These are phyloP conservation scores for Trichomycterus rosablanca DNA, from an alignment of 2,113 vertebrate species.

Conservation along the genomic window DNA sequence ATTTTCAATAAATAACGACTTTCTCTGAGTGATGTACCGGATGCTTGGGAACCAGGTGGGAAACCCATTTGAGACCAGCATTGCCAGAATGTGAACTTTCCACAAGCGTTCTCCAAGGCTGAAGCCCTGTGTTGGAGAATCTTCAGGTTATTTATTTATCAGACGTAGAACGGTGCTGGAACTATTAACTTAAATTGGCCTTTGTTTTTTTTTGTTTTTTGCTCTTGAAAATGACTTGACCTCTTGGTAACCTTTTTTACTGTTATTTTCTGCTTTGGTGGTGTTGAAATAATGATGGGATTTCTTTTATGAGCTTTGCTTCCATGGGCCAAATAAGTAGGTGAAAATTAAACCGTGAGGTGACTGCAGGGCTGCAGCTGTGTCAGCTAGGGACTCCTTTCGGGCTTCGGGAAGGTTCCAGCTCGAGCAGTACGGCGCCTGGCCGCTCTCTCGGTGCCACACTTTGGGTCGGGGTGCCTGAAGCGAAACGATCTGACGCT, in stretches of 20 bases:
- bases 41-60: constrained; percentile 51
- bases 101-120: constrained; percentile 48
- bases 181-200: background rate
- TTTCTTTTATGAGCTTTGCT: constrained; percentile 40
- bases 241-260: constrained; percentile 24
- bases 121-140: constrained; percentile 40
- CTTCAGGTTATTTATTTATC: constrained; percentile 53
- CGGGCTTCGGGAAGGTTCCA: background rate
- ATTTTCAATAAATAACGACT: constrained; percentile 58
- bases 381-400: constrained; percentile 27
- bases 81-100: constrained; percentile 51
- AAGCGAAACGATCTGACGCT: constrained; percentile 23
- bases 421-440: background rate
- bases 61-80: constrained; percentile 51
- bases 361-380: background rate
- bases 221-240: constrained; percentile 18
- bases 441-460: background rate
- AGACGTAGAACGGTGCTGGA: constrained; percentile 16
- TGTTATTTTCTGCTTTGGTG: constrained; percentile 18
- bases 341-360: constrained; percentile 30
- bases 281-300: constrained; percentile 42
- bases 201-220: background rate
- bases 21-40: constrained; percentile 54
- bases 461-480: constrained; percentile 12
- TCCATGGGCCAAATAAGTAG: constrained; percentile 17